Base-by-base conservation (phyloP, 2,113 vertebrate species). In the Serranochromis macrocephalus region DNA sequence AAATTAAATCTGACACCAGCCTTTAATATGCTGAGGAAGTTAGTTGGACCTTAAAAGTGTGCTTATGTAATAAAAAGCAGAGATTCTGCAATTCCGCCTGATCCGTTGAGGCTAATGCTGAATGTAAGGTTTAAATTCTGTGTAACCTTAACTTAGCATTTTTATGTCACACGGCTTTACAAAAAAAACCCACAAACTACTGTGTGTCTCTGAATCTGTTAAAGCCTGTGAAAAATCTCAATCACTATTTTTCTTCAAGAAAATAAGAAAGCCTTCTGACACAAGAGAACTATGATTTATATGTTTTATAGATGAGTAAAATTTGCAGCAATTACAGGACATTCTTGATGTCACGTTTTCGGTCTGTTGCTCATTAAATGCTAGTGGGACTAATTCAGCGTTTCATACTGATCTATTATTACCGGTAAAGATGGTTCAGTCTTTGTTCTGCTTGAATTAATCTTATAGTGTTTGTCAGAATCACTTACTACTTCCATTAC, bases 1-100 rank as follows among this genome's bases (percentile, higher is more conserved):
- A 29, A 58, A 58, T 2, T 16, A 11, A 63, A 63, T 63, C 16
- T 19, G 9, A 63, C 17, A 4, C 17, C 58, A 38, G 10, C 6
- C 61, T 66, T 38, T 21, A 38, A 4, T 38, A 38, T 11, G 9
- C 3, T 6, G 17, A 36, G 29, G 58, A 63, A 63, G 26, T 63
- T 63, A 0, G 0, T 63, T 63, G 9, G 58, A 63, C 16, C 1
- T 11, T 36, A 4, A 63, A 33, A 61, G 26, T 61, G 26, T 31
- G 57, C 1, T 58, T 31, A 58, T 58, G 3, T 31, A 9, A 31
- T 9, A 58, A 9, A 31, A 16, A 31, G 57, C 57, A 58, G 57
- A 9, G 7, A 1, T 58, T 57, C 54, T 0, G 0, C 5, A 7
- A 57, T 26, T 29, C 0, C 2, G 55, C 7, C 55, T 29, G 55